These are phyloP conservation scores for Zeuzera pyrina DNA, from an alignment of 2,888 invertebrate genomes.

Conservation along the genomic window DNA sequence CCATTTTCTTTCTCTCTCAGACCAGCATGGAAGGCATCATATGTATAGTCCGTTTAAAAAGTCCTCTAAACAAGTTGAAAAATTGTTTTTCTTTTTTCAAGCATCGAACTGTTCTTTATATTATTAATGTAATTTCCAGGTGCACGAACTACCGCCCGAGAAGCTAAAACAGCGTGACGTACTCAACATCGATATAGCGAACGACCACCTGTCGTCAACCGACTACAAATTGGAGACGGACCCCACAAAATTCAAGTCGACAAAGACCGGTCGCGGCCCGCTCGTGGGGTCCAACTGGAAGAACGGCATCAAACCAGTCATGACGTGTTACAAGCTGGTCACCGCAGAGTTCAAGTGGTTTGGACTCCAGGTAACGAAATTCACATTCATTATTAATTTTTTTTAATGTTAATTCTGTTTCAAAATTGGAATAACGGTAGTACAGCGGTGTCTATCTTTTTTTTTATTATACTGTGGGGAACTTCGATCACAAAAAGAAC, in stretches of 20 bases:
- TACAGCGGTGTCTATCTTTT: too few species aligned
- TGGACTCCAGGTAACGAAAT: slow-evolving; percentile 87
- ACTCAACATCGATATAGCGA: slow-evolving; percentile 95
- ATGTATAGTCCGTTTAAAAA: too few species aligned
- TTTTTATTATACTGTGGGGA: too few species aligned
- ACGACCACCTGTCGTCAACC: slow-evolving; percentile 83
- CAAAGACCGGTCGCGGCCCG: slow-evolving; percentile 95
- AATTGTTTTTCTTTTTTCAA: too few species aligned
- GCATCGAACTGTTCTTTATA: too few species aligned
- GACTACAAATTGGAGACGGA: slow-evolving; percentile 87
- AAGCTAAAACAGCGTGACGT: slow-evolving; percentile 92
- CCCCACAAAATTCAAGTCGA: slow-evolving; percentile 85
- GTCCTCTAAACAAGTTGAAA: too few species aligned
- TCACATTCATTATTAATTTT: too few species aligned
- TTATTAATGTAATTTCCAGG: slow-evolving; percentile 77
- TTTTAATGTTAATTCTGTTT: too few species aligned
- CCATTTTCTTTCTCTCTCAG: too few species aligned
- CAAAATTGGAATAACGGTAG: too few species aligned
- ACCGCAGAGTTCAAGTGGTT: slow-evolving; percentile 99
- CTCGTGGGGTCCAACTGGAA: slow-evolving; percentile 86
- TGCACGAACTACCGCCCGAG: slow-evolving; percentile 92
- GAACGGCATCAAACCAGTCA: slow-evolving; percentile 85
- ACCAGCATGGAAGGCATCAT: too few species aligned
- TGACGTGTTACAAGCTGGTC: slow-evolving; percentile 99
- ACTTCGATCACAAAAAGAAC: too few species aligned